Evolutionary conservation across 1,140 invertebrate genomes (phyloP), one percentile per base, ranked within the genome.

Genomic region (Hycleus phaleratus): DNA sequence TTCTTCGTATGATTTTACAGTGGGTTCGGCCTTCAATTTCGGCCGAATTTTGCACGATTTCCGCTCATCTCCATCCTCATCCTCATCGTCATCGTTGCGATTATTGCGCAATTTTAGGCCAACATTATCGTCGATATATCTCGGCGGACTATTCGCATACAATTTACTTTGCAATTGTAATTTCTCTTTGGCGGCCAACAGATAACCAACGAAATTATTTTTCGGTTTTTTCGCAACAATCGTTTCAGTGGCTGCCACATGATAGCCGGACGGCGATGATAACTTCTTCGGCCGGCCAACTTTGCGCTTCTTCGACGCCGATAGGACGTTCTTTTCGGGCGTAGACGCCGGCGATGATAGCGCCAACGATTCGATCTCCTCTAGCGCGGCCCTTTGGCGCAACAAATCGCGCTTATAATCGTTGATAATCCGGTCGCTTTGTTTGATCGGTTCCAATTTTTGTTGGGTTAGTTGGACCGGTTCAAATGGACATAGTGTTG

Each of bases 141-240:
- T 70, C 6, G 76, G 77, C n/a, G 79, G 77, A 62, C 78, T 79
- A 57, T 76, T 74, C 0, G 74, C 73, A 60, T 75, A 79, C 11
- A 77, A 79, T 70, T 84, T 80, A 9, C 67, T 72, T 44, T 78
- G 75, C 47, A 78, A 59, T 51, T 78, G 82, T 26, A 82, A 67
- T 64, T 82, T 81, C 38, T 81, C 80, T 66, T 85, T 85, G 3
- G 83, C 80, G 4, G 77, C 79, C 46, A 86, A 63, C 32, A 86
- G 66, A 62, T 84, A 84, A 1, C 82, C 81, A 3, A 85, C 83
- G 0, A 86, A 71, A 62, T 78, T 81, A 59, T 76, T 81, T 62
- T 84, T 85, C 0, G 83, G 79, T 71, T 90, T 89, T 68, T 90
- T 91, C 2, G 88, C 85, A 8, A 91, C 87, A 49, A 91, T 90